Percentiles rank a stretch among this genome's conserved stretches.
Evolutionary conservation across 1,140 invertebrate genomes (phyloP).

Genomic region (Kradibia gibbosae): DNA sequence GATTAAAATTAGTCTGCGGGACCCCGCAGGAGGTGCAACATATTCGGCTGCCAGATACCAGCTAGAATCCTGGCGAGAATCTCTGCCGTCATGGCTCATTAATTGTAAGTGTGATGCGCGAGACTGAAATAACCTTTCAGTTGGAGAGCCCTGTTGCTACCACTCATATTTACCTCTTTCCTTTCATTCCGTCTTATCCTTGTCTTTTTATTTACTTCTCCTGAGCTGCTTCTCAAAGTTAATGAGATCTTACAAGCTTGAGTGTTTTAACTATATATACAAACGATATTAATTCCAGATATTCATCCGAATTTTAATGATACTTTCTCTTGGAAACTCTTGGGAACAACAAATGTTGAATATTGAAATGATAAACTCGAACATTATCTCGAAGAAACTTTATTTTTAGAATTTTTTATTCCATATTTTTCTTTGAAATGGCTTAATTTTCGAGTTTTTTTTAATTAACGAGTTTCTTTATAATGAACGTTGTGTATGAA

Average conservation of each 20-base stretch:
- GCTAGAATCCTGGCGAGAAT: not conserved
- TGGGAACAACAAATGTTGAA: not conserved
- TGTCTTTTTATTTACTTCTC: conserved; percentile 30
- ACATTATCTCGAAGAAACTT: not conserved
- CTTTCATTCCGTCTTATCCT: conserved; percentile 14
- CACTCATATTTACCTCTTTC: conserved; percentile 38
- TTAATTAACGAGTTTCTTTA: too few relatives aligned
- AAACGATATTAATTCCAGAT: conserved; percentile 37
- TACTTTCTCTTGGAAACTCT: conserved; percentile 29
- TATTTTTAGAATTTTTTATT: not conserved
- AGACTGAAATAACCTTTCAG: conserved; percentile 35
- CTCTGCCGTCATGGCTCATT: not conserved
- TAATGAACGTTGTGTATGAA: too few relatives aligned
- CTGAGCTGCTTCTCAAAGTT: conserved; percentile 21
- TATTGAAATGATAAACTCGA: conserved; percentile 14
- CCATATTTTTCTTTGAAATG: not conserved
- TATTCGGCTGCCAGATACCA: conserved; percentile 1
- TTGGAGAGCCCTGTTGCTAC: not conserved
- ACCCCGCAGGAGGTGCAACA: conserved; percentile 16
- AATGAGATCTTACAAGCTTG: conserved; percentile 42
- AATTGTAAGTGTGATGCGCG: not conserved
- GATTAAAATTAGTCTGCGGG: not conserved
- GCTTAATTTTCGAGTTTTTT: too few relatives aligned
- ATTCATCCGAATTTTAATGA: conserved; percentile 42
- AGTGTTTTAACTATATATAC: conserved; percentile 30